A percentile compares a stretch with the other conserved stretches of the same genome.
These are phyloP conservation scores for Grallaria varia DNA, from an alignment of 2,113 vertebrate genomes.

Conservation along the genomic window DNA sequence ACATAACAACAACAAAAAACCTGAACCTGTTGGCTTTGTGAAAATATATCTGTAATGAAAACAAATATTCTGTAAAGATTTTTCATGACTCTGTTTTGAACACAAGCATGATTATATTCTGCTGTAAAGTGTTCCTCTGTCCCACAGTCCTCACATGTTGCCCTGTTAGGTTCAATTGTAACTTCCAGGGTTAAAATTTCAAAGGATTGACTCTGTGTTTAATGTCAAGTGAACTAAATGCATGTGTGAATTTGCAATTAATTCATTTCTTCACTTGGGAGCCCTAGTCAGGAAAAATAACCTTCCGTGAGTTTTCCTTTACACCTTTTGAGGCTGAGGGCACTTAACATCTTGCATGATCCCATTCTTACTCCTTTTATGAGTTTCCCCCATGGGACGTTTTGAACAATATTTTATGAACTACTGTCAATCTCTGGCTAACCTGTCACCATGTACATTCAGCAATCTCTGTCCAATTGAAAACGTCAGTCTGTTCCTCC, in stretches of 20 bases:
- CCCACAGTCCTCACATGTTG: background rate
- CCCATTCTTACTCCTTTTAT: background rate
- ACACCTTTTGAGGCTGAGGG: conserved; percentile 3
- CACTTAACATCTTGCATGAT: conserved; percentile 27
- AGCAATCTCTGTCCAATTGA: background rate
- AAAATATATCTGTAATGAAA: background rate
- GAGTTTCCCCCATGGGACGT: background rate
- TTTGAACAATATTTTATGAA: background rate
- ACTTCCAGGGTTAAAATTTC: background rate
- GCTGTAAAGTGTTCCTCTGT: background rate
- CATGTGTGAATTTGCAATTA: background rate
- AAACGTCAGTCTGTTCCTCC: background rate
- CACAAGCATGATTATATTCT: background rate
- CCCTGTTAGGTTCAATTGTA: background rate
- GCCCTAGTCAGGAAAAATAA: background rate
- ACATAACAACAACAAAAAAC: background rate
- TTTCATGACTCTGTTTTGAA: background rate
- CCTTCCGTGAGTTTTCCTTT: background rate
- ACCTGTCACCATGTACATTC: background rate
- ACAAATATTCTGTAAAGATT: background rate
- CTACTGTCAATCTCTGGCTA: background rate
- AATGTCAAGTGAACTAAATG: background rate
- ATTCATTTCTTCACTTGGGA: background rate
- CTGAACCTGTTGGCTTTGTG: background rate
- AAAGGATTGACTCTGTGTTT: background rate